Evolutionary conservation across 2,888 invertebrate genomes (phyloP), one percentile per base, ranked within the genome.

Genomic region (Caenorhabditis panamensis): DNA sequence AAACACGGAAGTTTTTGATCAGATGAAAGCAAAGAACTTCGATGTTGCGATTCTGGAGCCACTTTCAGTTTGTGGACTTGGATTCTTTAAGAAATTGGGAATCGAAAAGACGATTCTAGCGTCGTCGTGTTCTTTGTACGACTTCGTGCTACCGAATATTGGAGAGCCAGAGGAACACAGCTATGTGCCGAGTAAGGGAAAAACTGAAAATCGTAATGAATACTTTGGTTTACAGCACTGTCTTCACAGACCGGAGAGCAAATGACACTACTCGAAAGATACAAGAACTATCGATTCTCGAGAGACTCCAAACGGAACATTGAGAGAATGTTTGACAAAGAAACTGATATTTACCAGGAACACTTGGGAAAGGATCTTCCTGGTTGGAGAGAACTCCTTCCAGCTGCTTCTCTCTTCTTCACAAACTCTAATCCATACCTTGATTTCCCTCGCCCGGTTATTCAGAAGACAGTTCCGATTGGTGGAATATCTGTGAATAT

Each of bases 401-500:
- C 61, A 18, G 64, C 47, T 13, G 31, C 72, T 2, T 64, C 73
- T 18, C 51, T 69, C 31, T 41, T 36, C 53, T 75, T 82, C 62
- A 53, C 63, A n/a, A 82, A 82, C 41, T 47, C 82, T 11, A 84
- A 81, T 54, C 84, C 80, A 16, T 79, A 63, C 62, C 24, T 84
- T 11, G 79, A 84, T 49, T 84, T 72, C 59, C 79, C 82, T 24
- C 66, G 82, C 9, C 76, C 84, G 22, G n/a, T 67, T 0, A 47
- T 82, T n/a, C 80, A 76, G 56, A 84, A 84, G 44, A 82, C 80
- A 0, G 49, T 82, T 24, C 72, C 66, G 54, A 79, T 84, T 24
- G 77, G 77, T 41, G 77, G 77, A 26, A 71, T 78, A 24, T 41
- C 58, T 1, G 71, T 78, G 44, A 22, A 78, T 66, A n/a, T 78